These are phyloP conservation scores for Apis cerana DNA, from an alignment of 1,140 invertebrate species.

Conservation along the genomic window DNA sequence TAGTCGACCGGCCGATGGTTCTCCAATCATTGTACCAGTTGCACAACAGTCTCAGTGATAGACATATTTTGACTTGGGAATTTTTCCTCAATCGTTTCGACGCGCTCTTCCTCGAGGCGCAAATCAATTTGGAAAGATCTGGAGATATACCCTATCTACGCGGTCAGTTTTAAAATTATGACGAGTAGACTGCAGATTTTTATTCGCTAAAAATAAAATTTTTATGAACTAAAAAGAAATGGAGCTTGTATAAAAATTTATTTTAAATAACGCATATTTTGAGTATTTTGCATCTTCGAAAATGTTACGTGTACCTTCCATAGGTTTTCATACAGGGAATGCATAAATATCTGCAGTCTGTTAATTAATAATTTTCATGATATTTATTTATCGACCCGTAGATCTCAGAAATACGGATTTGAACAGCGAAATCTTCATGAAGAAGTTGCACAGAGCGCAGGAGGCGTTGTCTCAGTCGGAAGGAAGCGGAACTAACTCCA, in stretches of 20 bases:
- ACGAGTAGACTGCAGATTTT: too few relatives aligned
- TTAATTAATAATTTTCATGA: background rate
- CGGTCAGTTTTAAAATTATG: conserved; percentile 81
- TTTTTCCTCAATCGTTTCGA: conserved; percentile 99
- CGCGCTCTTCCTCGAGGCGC: conserved; percentile 96
- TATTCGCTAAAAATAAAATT: too few relatives aligned
- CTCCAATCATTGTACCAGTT: conserved; percentile 98
- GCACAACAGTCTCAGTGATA: conserved; percentile 94
- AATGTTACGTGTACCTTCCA: too few relatives aligned
- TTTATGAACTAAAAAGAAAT: too few relatives aligned
- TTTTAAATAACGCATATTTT: too few relatives aligned
- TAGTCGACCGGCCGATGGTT: conserved; percentile 97
- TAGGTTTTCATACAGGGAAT: too few relatives aligned
- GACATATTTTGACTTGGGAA: conserved; percentile 96
- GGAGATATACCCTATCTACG: conserved; percentile 91
- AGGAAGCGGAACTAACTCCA: conserved; percentile 82
- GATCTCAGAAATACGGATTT: conserved; percentile 95
- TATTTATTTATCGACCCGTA: conserved; percentile 71
- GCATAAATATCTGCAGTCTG: too few relatives aligned
- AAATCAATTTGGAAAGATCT: conserved; percentile 92
- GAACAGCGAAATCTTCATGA: conserved; percentile 93
- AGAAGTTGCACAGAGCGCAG: conserved; percentile 93
- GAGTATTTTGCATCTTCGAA: too few relatives aligned
- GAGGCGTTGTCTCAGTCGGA: conserved; percentile 91
- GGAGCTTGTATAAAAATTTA: too few relatives aligned